Evolutionary conservation across 2,797 vertebrate species (phyloP).

Genomic region (Chloroceryle amazona): DNA sequence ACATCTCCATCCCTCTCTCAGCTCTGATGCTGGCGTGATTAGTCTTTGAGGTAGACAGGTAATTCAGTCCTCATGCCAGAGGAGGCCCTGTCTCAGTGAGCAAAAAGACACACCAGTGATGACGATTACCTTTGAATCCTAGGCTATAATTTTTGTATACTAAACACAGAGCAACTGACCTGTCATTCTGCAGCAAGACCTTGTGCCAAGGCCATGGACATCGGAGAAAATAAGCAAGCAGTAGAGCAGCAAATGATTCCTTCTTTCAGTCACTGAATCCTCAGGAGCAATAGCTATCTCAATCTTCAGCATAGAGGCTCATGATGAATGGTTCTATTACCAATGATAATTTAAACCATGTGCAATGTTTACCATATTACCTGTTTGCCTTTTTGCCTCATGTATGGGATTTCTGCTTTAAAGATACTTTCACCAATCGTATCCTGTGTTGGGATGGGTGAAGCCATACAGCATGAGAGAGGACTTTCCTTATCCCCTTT

Average conservation of each 20-base stretch:
- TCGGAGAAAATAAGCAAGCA: not conserved
- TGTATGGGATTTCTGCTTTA: not conserved
- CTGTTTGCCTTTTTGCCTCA: not conserved
- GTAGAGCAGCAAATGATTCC: not conserved
- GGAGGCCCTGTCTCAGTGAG: not conserved
- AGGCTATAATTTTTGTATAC: not conserved
- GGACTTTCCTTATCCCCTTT: not conserved
- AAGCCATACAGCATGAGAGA: not conserved
- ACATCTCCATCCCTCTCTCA: not conserved
- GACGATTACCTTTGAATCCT: not conserved
- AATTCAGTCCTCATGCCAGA: conserved; percentile 3
- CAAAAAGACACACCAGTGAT: not conserved
- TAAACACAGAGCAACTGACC: not conserved
- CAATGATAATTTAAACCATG: conserved; percentile 39
- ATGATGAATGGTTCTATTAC: conserved; percentile 50
- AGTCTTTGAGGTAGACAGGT: not conserved
- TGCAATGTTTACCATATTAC: not conserved
- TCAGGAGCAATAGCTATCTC: not conserved
- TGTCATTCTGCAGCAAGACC: conserved; percentile 4
- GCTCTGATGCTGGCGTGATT: not conserved
- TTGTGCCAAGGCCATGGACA: not conserved
- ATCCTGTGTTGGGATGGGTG: not conserved
- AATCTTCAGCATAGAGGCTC: not conserved
- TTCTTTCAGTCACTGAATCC: conserved; percentile 34
- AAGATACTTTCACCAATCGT: not conserved